Base-by-base conservation (phyloP, 2,797 vertebrate genomes). In the Eulemur coronatus region DNA sequence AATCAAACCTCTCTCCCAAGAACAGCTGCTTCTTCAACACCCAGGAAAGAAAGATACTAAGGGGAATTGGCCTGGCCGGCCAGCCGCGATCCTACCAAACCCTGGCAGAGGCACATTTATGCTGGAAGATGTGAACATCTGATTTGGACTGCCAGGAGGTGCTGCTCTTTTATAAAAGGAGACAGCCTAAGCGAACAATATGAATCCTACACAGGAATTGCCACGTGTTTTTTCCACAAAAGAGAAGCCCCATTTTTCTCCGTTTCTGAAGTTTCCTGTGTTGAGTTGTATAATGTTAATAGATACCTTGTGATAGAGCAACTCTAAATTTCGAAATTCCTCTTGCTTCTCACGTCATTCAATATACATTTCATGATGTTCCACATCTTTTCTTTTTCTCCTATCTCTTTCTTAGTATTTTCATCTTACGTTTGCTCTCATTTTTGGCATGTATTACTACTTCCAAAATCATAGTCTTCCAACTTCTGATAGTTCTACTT, bases 41-140 rank as follows among this genome's bases (percentile, higher is more conserved):
- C 22, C 2, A 55, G 26, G 41, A 57, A 79, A 67, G 26, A 63
- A 52, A 63, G 50, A 5, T 41, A 50, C 57, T 17, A 22, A 20
- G 30, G 59, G 7, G 17, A 55, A 11, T 8, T 26, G 18, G 4
- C 15, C 46, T 41, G 24, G 12, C 33, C 48, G 7, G 26, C 24
- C 78, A 69, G 76, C 52, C 13, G 14, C 11, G 67, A 86, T 18
- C 2, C 1, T 35, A 65, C 75, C 9, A 14, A 22, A 26, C 33
- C 28, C 20, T 3, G 11, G 7, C 2, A 28, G 5, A 50, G 22
- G 20, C 18, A 15, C 5, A 1, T 14, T 38, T 11, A 7, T 20
- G 24, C 14, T 3, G 48, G 41, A 59, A 79, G 26, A 33, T 43
- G 7, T 17, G 30, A 52, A 30, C 7, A 38, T 67, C n/a, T 46